Base-by-base conservation (phyloP, 92 coral and sea anemone genomes). In the Palythoa grandis region DNA sequence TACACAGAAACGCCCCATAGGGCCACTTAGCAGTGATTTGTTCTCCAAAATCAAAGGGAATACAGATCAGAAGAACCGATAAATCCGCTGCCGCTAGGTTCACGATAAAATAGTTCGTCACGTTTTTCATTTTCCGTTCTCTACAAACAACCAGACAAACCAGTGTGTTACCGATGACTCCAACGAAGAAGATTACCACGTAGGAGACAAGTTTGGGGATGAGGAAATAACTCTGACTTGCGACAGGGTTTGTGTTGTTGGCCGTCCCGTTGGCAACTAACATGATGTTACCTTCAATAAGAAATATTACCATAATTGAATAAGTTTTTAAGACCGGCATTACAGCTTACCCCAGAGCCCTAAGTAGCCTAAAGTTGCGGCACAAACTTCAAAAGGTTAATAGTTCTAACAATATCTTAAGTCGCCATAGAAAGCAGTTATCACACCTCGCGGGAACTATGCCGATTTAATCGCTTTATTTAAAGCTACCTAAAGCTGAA, bases 81-180 rank as follows among this genome's bases (percentile, higher is more conserved):
- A 97, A 75, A 35, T 97, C 99, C 0, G 97, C 93, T 35, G 93
- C 95, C 12, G 99, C 99, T 40, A 97, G 63, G 70, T 97, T 97
- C n/a, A 97, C 98, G 23, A 97, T 97, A 87, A 97, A 95, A 83
- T 95, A 95, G 80, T 97, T 97, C 1, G 99, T 97, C 52, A 97
- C 94, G 47, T 92, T 97, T 54, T 97, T 97, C 99, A 97, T 97
- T 74, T 92, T 95, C 14, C 99, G 84, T 61, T 97, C 90, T 22
- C 99, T 92, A 78, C 98, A 97, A 10, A 97, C 99, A 15, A 97
- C 99, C 9, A 97, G 86, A 14, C 98, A 94, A 1, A 97, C 99
- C 66, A 97, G 83, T 8, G 88, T 88, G 82, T 97, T 97, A 19
- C 99, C 99, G 37, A 97, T 89, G 25, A 95, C 98, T 2, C 99